Evolutionary conservation across 2,113 vertebrate genomes (phyloP), one percentile per base, ranked within the genome.

Genomic region (Gallinago paraguaiae): DNA sequence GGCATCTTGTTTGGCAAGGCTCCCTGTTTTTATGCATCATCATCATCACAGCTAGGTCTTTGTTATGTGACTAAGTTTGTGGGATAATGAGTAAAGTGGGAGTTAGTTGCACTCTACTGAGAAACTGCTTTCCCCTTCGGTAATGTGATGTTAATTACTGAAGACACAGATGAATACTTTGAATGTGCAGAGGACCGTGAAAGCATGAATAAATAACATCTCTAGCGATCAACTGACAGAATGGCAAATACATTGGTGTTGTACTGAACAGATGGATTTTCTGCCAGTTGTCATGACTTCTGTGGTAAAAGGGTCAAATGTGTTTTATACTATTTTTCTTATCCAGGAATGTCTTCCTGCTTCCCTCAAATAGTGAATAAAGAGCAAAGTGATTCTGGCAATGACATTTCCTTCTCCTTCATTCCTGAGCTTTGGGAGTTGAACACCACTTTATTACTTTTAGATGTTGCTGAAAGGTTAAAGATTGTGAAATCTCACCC

Each of bases 141-240:
- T 83, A 68, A 51, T 24, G 59, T 94, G 93, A 96, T 5, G 13
- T 81, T 96, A 96, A 95, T 97, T 91, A 80, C 56, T 64, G 85
- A 69, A 88, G 88, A 89, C 88, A 93, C 59, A 77, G 92, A 78
- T 91, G 84, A 93, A 72, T 78, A 90, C 17, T 43, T 87, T 50
- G 43, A 63, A 61, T 41, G 64, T 17, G 27, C 67, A 65, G 81
- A 64, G 84, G 63, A 33, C 64, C 1, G 4, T 33, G 71, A 94
- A 61, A 39, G 50, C 69, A 77, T 25, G 60, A 94, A 85, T 94
- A 82, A 88, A 54, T 75, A 85, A 92, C 41, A 41, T 94, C 90
- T 90, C 78, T 45, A 54, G 91, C 5, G 77, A 86, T 51, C 68
- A 82, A 23, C 83, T 90, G 91, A 96, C 95, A 96, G 59, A 89